Percentiles rank a stretch among this genome's conserved stretches.
Evolutionary conservation across 2,888 invertebrate genomes (phyloP).

Genomic region (Alloscopus bannaensis): DNA sequence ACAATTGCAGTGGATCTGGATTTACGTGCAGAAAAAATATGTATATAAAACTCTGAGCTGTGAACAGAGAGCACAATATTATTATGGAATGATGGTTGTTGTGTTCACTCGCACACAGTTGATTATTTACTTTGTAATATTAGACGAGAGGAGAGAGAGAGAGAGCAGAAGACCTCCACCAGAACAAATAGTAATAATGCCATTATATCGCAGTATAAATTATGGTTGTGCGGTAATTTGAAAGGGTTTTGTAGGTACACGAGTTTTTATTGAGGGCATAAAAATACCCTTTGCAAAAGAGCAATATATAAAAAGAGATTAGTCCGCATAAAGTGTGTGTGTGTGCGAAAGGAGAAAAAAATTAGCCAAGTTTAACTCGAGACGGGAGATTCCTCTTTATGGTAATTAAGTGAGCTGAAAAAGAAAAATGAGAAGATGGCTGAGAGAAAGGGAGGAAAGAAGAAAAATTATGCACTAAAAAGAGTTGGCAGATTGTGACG

Average conservation of each 20-base stretch:
- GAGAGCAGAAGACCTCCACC: conserved; percentile 29
- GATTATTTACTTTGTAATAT: conserved; percentile 32
- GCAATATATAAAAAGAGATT: not conserved
- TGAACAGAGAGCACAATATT: too few species aligned
- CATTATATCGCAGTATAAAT: not conserved
- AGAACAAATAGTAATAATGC: conserved; percentile 24
- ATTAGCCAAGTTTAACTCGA: not conserved
- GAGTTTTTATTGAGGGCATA: too few species aligned
- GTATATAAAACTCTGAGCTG: too few species aligned
- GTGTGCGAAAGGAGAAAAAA: not conserved
- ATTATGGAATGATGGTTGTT: too few species aligned
- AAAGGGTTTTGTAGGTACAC: too few species aligned
- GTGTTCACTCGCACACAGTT: conserved; percentile 11
- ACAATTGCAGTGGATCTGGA: too few species aligned
- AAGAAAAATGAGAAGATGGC: too few species aligned
- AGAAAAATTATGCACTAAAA: too few species aligned
- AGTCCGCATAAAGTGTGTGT: not conserved
- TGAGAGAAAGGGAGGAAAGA: too few species aligned
- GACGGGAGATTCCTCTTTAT: conserved; percentile 4
- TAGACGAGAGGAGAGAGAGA: not conserved
- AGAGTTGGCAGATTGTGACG: too few species aligned
- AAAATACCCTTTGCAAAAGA: too few species aligned
- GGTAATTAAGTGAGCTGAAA: not conserved
- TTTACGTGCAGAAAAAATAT: too few species aligned
- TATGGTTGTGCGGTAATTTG: not conserved